phyloP scores from a whole-genome alignment of 2,888 invertebrate genomes.

The Diplazon laetatorius region DNA sequence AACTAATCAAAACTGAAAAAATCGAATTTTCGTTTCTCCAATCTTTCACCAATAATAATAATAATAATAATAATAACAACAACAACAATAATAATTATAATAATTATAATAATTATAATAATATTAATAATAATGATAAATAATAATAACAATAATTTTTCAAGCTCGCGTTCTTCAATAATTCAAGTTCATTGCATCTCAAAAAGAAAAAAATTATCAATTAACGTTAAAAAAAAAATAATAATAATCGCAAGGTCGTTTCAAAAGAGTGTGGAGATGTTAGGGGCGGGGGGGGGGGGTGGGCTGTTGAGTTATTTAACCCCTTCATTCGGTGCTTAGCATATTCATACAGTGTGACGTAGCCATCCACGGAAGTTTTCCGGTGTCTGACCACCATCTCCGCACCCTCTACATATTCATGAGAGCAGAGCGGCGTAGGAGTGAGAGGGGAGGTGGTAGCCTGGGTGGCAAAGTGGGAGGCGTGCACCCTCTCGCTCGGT shows the following conservation, averaged over 20 bases:
- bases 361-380: slow-evolving; percentile 73
- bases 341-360: slow-evolving; percentile 73
- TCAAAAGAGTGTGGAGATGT: slow-evolving; percentile 47
- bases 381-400: slow-evolving; percentile 77
- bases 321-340: slow-evolving; percentile 73
- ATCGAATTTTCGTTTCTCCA: no score
- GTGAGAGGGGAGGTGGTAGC: slow-evolving; percentile 9
- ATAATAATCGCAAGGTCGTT: slow-evolving; percentile 43
- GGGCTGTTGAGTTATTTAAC: slow-evolving; percentile 71
- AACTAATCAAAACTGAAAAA: no score
- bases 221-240: slow-evolving; percentile 21
- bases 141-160: no score
- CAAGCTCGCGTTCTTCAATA: no score
- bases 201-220: slow-evolving; percentile 3
- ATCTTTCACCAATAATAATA: no score
- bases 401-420: slow-evolving; percentile 76
- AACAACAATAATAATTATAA: no score
- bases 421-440: slow-evolving; percentile 61
- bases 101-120: no score
- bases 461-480: no score
- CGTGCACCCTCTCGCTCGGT: slow-evolving; percentile 21
- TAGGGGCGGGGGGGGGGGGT: no score
- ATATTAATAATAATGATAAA: no score
- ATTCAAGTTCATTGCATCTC: no score
- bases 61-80: no score